Conservation (phyloP, 2,113 vertebrate species). For the Rhodinocichla rosea region DNA sequence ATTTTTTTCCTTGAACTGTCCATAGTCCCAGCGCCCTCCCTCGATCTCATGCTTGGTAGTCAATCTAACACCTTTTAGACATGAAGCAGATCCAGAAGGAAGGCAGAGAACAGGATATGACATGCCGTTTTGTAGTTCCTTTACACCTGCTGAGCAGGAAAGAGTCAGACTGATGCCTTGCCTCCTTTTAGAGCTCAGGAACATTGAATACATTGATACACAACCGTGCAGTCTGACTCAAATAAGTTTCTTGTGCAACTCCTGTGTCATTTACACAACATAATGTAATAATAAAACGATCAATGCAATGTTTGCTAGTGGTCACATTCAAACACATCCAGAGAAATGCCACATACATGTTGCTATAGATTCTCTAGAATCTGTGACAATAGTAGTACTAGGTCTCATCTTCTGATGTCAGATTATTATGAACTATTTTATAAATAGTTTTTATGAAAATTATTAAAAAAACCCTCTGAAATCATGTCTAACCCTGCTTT, state of each 20-base stretch:
- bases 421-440: background rate
- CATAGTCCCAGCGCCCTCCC: background rate
- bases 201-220: background rate
- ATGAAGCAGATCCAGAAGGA: background rate
- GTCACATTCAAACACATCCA: accelerated
- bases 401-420: background rate
- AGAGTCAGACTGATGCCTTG: background rate
- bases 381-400: background rate
- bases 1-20: background rate
- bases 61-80: background rate
- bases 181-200: background rate
- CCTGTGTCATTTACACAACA: background rate
- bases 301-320: background rate
- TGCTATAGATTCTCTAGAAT: background rate
- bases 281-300: background rate
- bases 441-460: background rate
- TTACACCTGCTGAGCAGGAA: background rate
- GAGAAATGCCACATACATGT: accelerated
- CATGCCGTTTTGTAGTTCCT: background rate
- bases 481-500: background rate
- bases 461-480: background rate
- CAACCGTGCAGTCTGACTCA: background rate
- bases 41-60: background rate
- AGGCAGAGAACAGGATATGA: background rate
- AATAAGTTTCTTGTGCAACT: background rate